Conservation (phyloP, 1,140 invertebrate genomes). For the Aphis gossypii region DNA sequence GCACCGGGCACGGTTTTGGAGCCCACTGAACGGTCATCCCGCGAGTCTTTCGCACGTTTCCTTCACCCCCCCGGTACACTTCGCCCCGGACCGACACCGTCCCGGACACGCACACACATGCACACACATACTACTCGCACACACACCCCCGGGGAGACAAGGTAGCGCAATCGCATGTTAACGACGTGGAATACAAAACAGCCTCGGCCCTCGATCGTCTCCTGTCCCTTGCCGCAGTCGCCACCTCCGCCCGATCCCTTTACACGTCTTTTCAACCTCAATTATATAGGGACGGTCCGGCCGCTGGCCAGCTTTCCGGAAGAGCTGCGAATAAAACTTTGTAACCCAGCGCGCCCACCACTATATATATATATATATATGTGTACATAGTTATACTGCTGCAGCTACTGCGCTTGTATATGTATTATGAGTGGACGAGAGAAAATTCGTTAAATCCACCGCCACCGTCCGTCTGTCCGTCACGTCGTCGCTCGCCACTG, state of each 20-base stretch:
- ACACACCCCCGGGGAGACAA: not conserved
- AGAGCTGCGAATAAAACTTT: slow-evolving; percentile 52
- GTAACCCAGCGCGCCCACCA: not conserved
- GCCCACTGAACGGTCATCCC: slow-evolving; percentile 43
- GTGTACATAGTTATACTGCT: not conserved
- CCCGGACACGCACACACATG: not conserved
- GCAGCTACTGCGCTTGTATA: not conserved
- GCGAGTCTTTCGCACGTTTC: slow-evolving; percentile 7
- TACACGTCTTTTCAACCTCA: slow-evolving; percentile 55
- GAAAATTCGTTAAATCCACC: slow-evolving; percentile 54
- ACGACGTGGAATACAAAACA: slow-evolving; percentile 55
- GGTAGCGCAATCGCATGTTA: slow-evolving; percentile 53
- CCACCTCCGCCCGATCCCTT: not conserved
- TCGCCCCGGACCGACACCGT: not conserved
- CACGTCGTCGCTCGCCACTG: not conserved
- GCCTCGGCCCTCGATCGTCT: not conserved
- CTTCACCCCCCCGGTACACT: not conserved
- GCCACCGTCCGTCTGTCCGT: not conserved
- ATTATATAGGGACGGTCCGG: slow-evolving; percentile 42
- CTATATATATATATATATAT: not conserved
- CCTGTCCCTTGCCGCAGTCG: not conserved
- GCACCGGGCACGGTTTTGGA: not conserved
- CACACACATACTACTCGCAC: too few species aligned
- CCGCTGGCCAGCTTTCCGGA: slow-evolving; percentile 42
- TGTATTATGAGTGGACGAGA: not conserved